A percentile compares a stretch with the other conserved stretches of the same genome.
These are phyloP conservation scores for Pseudomyrmex sp. DNA, from an alignment of 1,140 invertebrate genomes.

Conservation along the genomic window DNA sequence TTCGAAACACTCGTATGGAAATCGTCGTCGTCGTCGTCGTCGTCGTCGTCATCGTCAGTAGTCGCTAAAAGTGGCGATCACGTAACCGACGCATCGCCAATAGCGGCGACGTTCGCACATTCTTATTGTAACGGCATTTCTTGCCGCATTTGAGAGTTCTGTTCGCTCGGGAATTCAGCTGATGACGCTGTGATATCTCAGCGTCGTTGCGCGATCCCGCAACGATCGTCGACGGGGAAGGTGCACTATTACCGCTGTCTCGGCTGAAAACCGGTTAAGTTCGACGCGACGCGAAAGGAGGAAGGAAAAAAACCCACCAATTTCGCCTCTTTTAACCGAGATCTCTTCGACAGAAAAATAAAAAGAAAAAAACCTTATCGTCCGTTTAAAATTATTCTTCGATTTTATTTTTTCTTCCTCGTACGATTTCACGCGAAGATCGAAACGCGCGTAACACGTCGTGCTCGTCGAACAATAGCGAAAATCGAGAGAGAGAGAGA, in stretches of 20 bases:
- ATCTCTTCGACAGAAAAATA: too few species aligned
- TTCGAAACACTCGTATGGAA: too few species aligned
- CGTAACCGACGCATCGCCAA: slow-evolving; percentile 28
- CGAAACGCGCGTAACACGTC: too few species aligned
- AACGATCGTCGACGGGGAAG: too few species aligned
- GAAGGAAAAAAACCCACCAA: neutral
- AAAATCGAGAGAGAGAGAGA: too few species aligned
- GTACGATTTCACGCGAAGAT: too few species aligned
- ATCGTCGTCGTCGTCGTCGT: neutral
- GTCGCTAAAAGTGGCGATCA: slow-evolving; percentile 53
- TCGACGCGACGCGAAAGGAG: neutral
- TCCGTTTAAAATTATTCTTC: too few species aligned
- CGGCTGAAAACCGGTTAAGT: neutral
- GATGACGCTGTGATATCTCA: neutral
- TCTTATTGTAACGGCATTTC: slow-evolving; percentile 41
- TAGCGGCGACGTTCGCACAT: neutral
- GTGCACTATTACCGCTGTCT: neutral
- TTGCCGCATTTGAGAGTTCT: neutral
- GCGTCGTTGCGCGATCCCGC: neutral
- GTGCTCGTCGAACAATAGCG: too few species aligned
- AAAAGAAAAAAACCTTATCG: too few species aligned
- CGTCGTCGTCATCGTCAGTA: neutral
- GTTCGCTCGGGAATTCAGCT: slow-evolving; percentile 18
- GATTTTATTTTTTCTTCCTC: too few species aligned
- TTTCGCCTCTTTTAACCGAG: too few species aligned